A percentile compares a stretch with the other conserved stretches of the same genome.
These are phyloP conservation scores for Acronicta psi DNA, from an alignment of 2,888 invertebrate species.

Conservation along the genomic window DNA sequence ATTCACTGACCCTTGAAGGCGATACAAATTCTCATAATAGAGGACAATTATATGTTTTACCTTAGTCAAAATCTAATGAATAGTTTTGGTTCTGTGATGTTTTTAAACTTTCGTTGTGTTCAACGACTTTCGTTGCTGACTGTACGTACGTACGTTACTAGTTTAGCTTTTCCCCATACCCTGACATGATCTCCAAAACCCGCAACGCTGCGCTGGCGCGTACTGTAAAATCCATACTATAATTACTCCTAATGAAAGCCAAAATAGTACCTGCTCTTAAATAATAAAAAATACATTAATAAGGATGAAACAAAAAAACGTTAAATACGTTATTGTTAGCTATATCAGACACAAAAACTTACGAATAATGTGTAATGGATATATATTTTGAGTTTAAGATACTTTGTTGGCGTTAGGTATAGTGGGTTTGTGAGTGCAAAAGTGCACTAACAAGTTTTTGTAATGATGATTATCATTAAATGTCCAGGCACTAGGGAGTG, in stretches of 20 bases:
- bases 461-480: constrained; percentile 17
- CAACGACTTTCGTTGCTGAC: too few species aligned
- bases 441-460: constrained; percentile 19
- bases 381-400: constrained; percentile 32
- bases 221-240: constrained; percentile 6
- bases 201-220: neutral
- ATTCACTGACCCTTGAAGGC: too few species aligned
- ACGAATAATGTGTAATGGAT: neutral
- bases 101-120: too few species aligned
- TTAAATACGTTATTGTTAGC: constrained; percentile 19
- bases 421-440: constrained; percentile 9
- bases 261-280: constrained; percentile 57
- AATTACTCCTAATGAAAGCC: constrained; percentile 38
- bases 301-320: constrained; percentile 11
- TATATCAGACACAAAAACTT: neutral
- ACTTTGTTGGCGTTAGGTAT: constrained; percentile 1
- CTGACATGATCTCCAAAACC: neutral
- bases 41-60: too few species aligned
- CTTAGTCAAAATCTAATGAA: too few species aligned
- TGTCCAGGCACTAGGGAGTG: constrained; percentile 19
- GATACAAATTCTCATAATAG: too few species aligned
- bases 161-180: too few species aligned
- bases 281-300: constrained; percentile 29
- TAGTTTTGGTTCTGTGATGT: too few species aligned
- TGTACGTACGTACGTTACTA: too few species aligned